Base-by-base conservation (phyloP, 2,888 invertebrate species). In the Geophilus truncorum region DNA sequence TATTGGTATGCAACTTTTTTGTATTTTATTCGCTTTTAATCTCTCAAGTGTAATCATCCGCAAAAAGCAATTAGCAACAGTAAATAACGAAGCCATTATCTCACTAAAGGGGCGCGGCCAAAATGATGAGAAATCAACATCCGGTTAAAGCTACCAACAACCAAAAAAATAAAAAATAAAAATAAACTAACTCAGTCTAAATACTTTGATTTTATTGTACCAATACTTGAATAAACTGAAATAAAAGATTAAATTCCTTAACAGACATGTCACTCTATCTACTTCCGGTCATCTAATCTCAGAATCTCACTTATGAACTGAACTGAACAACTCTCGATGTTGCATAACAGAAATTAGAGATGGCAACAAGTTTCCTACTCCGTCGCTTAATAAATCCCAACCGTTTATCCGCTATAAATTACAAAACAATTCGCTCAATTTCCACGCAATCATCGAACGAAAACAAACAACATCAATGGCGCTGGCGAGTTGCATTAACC, bases 61-160 rank as follows among this genome's bases (percentile, higher is more conserved):
- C 62, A 9, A 15, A 57, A 62, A 25, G 62, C 28, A 62, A 62
- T 62, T 62, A 25, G 23, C 1, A 15, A 62, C 6, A 12, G 62
- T 62, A 62, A 62, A 62, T 62, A 62, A 62, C 62, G 62, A 62
- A 62, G 25, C 62, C 25, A 62, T 62, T 62, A 62, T 62, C 62
- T 23, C 23, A 62, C 23, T 62, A 62, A 62, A 62, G 62, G 62
- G 62, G 62, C 62, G 62, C 62, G 62, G 62, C 15, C 25, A 25
- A 10, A 62, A 25, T 12, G 62, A 62, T 62, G 62, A 10, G 62
- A 23, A 28, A 62, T 62, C 62, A 62, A 62, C 62, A 25, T 62
- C 62, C 62, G 62, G 28, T n/a, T 45, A 45, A 18, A 15, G 45
- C 9, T 57, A 18, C 1, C n/a, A n/a, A n/a, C n/a, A n/a, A n/a